A percentile compares a stretch with the other conserved stretches of the same genome.
Evolutionary conservation across 2,113 vertebrate species (phyloP).

Genomic region (Corvus moneduloides): DNA sequence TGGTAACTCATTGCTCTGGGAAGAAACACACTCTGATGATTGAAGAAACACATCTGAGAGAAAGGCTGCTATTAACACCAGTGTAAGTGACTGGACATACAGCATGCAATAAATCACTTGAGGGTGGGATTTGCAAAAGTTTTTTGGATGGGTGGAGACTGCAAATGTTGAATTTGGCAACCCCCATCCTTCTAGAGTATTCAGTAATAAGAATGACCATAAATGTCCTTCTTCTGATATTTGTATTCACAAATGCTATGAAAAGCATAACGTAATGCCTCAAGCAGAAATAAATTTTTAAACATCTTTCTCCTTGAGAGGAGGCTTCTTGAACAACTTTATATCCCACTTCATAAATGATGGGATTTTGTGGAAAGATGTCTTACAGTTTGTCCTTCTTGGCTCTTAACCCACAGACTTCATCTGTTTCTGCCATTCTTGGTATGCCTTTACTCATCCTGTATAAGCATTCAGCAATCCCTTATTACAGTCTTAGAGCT

Average conservation of each 20-base stretch:
- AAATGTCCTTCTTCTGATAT: conserved; percentile 35
- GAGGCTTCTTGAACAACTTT: neutral
- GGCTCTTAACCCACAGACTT: neutral
- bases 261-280: neutral
- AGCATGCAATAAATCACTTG: neutral
- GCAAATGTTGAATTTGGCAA: neutral
- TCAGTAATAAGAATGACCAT: neutral
- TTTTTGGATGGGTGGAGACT: neutral
- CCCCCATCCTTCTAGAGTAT: neutral
- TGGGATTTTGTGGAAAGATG: neutral
- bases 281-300: neutral
- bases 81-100: neutral
- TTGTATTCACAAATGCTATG: conserved; percentile 10
- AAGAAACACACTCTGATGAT: conserved; percentile 7
- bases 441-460: neutral
- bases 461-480: neutral
- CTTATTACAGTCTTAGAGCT: neutral
- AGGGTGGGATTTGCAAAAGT: neutral
- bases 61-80: neutral
- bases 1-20: conserved; percentile 33
- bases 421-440: neutral
- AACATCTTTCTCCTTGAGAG: neutral
- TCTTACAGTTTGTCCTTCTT: neutral
- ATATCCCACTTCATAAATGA: neutral
- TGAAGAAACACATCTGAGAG: conserved; percentile 28